These are phyloP conservation scores for Diploptera punctata DNA, from an alignment of 2,888 invertebrate genomes.

Conservation along the genomic window DNA sequence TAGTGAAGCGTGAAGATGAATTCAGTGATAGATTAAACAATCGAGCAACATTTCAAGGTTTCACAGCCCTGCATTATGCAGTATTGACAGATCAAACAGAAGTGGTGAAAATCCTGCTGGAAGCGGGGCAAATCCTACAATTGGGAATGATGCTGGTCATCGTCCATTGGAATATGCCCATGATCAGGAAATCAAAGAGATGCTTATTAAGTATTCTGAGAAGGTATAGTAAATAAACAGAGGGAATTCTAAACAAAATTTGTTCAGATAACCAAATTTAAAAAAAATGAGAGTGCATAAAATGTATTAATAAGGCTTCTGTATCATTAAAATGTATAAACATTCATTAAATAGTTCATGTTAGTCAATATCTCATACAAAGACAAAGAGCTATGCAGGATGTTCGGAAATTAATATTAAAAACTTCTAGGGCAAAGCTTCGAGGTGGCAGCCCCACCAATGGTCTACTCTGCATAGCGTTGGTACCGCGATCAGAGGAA, in stretches of 20 bases:
- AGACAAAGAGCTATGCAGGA: no score
- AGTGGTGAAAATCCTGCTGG: slow-evolving; percentile 69
- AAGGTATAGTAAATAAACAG: slow-evolving; percentile 40
- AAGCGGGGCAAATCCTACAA: slow-evolving; percentile 76
- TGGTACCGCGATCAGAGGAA: no score
- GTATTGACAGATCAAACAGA: slow-evolving; percentile 73
- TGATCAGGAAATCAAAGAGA: slow-evolving; percentile 67
- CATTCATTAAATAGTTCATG: no score
- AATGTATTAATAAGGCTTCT: neutral
- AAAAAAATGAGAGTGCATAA: neutral
- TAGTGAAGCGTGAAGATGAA: slow-evolving; percentile 78
- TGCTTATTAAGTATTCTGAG: slow-evolving; percentile 63
- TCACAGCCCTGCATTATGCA: slow-evolving; percentile 90
- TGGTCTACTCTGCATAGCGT: no score
- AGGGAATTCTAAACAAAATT: neutral
- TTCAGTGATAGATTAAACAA: slow-evolving; percentile 75
- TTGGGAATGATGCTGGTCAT: slow-evolving; percentile 80
- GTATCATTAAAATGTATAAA: neutral
- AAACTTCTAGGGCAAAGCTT: no score
- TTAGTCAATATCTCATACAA: no score
- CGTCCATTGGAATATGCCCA: slow-evolving; percentile 76
- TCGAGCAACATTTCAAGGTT: slow-evolving; percentile 80
- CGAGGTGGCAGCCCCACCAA: no score
- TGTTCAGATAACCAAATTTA: neutral
- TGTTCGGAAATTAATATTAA: no score